phyloP scores from a whole-genome alignment of 2,113 vertebrate species.

The Melozone crissalis region DNA sequence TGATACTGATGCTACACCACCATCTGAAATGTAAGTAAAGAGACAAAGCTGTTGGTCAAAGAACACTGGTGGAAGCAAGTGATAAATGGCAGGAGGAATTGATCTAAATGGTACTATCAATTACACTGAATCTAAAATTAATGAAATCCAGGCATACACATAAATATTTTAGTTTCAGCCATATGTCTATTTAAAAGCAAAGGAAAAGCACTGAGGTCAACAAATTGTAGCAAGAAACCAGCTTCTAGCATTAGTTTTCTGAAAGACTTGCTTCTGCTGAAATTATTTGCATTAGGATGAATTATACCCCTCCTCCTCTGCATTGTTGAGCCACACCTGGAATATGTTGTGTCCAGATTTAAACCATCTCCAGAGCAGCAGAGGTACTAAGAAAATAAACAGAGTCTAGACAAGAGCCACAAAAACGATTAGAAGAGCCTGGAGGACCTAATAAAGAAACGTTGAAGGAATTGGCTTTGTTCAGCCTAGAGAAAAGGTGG shows the following conservation, averaged over 20 bases:
- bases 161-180: neutral
- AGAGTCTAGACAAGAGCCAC: neutral
- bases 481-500: neutral
- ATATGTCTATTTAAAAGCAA: neutral
- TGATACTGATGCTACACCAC: neutral
- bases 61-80: neutral
- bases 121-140: neutral
- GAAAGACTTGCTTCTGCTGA: neutral
- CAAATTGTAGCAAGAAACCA: neutral
- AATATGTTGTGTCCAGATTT: fast-evolving
- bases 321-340: neutral
- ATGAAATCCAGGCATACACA: neutral
- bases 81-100: neutral
- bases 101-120: neutral
- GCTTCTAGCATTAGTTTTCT: neutral
- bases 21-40: neutral
- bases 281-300: neutral
- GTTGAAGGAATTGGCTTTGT: neutral
- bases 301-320: neutral
- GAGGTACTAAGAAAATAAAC: neutral
- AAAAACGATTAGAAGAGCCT: neutral
- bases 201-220: neutral
- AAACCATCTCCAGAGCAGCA: neutral
- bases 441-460: neutral
- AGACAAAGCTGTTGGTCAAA: neutral